Evolutionary conservation across 2,888 invertebrate genomes (phyloP).

Genomic region (Strigamia maritima): DNA sequence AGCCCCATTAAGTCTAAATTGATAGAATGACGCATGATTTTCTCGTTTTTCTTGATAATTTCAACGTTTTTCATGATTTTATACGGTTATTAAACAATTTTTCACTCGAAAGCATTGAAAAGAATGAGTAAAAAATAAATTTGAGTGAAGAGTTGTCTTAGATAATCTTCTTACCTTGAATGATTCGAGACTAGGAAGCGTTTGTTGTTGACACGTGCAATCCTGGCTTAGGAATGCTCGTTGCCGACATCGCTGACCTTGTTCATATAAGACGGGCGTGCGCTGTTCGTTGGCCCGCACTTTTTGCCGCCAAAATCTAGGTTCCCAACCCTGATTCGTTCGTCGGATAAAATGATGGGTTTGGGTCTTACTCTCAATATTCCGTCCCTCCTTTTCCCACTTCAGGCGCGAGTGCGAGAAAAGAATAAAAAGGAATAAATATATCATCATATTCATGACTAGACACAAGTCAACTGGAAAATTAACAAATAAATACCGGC

Average conservation of each 20-base stretch:
- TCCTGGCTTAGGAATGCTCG: neutral
- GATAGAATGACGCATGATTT: too few species aligned
- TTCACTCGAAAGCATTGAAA: too few species aligned
- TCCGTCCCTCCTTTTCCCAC: neutral
- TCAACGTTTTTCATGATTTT: too few species aligned
- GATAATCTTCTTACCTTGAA: neutral
- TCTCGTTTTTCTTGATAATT: too few species aligned
- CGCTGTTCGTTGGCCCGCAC: neutral
- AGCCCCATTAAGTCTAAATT: too few species aligned
- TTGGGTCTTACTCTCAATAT: neutral
- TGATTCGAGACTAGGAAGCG: neutral
- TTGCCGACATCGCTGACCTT: neutral
- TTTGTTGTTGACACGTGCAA: neutral
- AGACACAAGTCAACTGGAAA: neutral
- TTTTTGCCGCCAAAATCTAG: slow-evolving; percentile 4
- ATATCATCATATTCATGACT: neutral
- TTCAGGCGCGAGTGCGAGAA: neutral
- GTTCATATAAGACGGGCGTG: neutral
- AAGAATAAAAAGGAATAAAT: neutral
- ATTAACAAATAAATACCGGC: neutral
- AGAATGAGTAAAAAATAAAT: too few species aligned
- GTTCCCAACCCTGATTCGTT: slow-evolving; percentile 4
- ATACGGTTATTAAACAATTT: too few species aligned
- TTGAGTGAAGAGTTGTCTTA: too few species aligned
- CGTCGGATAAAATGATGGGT: neutral